A percentile compares a stretch with the other conserved stretches of the same genome.
Evolutionary conservation across 2,888 invertebrate genomes (phyloP).

Genomic region (Dastarcus helophoroides): DNA sequence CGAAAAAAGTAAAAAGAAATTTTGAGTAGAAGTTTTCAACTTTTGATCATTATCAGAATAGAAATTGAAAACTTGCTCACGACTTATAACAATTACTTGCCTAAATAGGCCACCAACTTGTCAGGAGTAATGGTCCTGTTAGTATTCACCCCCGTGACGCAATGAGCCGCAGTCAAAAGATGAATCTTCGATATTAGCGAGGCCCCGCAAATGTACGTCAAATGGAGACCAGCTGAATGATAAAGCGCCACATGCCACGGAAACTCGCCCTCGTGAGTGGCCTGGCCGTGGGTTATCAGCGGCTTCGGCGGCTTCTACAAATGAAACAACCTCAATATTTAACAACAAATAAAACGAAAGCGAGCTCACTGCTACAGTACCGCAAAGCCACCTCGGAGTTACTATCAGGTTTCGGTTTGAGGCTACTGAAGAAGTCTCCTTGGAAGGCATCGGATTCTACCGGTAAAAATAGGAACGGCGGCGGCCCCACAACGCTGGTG

Average conservation of each 20-base stretch:
- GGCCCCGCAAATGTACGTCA: slow-evolving; percentile 32
- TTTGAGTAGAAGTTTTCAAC: slow-evolving; percentile 7
- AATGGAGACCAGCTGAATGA: slow-evolving; percentile 36
- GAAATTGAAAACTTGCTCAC: not conserved
- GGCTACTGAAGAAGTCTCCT: slow-evolving; percentile 28
- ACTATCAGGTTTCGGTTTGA: too few species aligned
- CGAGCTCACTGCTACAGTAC: too few species aligned
- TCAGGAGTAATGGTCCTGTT: slow-evolving; percentile 20
- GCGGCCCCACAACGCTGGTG: slow-evolving; percentile 4
- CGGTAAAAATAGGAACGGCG: too few species aligned
- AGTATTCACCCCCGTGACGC: slow-evolving; percentile 27
- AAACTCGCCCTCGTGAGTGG: slow-evolving; percentile 50
- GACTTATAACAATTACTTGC: slow-evolving; percentile 13
- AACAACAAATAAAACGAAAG: too few species aligned
- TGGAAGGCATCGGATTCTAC: slow-evolving; percentile 28
- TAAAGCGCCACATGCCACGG: slow-evolving; percentile 59
- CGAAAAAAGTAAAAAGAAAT: not conserved
- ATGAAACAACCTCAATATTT: too few species aligned
- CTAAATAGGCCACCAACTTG: slow-evolving; percentile 27
- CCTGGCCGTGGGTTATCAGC: slow-evolving; percentile 47
- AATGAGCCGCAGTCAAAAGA: slow-evolving; percentile 32
- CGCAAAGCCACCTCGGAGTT: too few species aligned
- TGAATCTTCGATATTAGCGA: slow-evolving; percentile 26
- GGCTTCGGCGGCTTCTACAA: slow-evolving; percentile 36
- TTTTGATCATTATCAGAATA: slow-evolving; percentile 1